phyloP scores from a whole-genome alignment of 2,113 vertebrate species.

The Centropristis striata region DNA sequence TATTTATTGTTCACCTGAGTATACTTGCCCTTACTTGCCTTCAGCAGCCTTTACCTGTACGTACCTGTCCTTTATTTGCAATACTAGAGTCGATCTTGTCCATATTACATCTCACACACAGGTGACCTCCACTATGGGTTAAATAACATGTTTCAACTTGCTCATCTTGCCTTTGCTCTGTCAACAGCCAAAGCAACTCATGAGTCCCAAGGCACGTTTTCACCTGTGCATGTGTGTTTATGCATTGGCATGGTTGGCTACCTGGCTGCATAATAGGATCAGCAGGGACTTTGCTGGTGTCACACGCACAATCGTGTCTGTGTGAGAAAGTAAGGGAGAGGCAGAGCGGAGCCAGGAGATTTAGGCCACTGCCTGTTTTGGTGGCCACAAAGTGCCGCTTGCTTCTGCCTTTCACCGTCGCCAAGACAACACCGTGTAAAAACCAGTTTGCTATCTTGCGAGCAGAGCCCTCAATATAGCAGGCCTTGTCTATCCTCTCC shows the following conservation, averaged over 20 bases:
- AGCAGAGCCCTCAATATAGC: conserved; percentile 9
- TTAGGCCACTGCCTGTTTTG: conserved; percentile 25
- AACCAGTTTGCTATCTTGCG: not conserved
- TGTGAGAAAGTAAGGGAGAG: conserved; percentile 3
- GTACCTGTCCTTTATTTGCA: conserved; percentile 2
- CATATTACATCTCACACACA: not conserved
- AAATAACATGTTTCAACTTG: conserved; percentile 62
- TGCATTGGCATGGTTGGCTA: conserved; percentile 20
- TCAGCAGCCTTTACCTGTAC: conserved; percentile 26
- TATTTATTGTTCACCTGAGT: conserved; percentile 17
- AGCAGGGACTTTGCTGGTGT: conserved; percentile 60
- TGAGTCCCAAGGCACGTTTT: conserved; percentile 21
- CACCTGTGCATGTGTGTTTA: conserved; percentile 28
- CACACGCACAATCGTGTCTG: conserved; percentile 2
- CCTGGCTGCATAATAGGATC: conserved; percentile 63
- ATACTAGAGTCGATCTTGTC: not conserved
- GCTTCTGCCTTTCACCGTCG: conserved; percentile 25
- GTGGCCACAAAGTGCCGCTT: conserved; percentile 37
- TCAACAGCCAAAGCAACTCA: conserved; percentile 32
- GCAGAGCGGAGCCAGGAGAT: conserved; percentile 18
- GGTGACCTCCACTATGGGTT: conserved; percentile 13
- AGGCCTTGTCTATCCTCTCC: not conserved
- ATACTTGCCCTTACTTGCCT: conserved; percentile 54
- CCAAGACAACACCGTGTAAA: conserved; percentile 43
- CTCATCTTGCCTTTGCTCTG: conserved; percentile 18